Evolutionary conservation across 2,113 vertebrate genomes (phyloP), one percentile per base, ranked within the genome.

Genomic region (Caracal caracal): DNA sequence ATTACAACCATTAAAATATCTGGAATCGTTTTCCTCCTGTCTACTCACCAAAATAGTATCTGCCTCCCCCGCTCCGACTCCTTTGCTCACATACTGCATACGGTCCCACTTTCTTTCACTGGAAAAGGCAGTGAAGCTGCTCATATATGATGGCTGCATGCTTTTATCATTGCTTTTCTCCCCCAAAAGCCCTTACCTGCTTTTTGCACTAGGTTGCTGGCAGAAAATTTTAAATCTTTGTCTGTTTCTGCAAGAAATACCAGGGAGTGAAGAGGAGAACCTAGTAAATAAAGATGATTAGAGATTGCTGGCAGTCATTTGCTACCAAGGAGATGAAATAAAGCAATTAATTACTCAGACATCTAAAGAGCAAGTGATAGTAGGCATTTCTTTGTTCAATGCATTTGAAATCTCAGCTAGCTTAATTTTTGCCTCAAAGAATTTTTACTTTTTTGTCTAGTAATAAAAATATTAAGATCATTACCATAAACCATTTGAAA

Each of bases 251-350:
- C n/a, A 53, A 88, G 84, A 91, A 94, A 88, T 85, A 78, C 37
- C 40, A 76, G 61, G 84, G 91, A 81, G 82, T 47, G 78, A 78
- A 83, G 78, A 84, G 37, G 40, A 89, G 84, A 73, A 76, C 56
- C 26, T 73, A 49, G 71, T 16, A 94, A 94, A 95, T 93, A 85
- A 49, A 70, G 82, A 90, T 89, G 90, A 93, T 88, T 82, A 95
- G 75, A 63, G 53, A 40, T 88, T 63, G 17, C 63, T 73, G 86
- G 85, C 61, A 89, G 85, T 68, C 85, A 83, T 93, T 82, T 88
- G 88, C 97, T 97, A 56, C 92, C 83, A 91, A 92, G 93, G 95
- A 96, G 86, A 93, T 59, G 61, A 93, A 91, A 95, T 81, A 93
- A 94, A 94, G 70, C 92, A 76, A 94, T 94, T 96, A 90, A 97